Evolutionary conservation across 2,888 invertebrate genomes (phyloP), one percentile per base, ranked within the genome.

Genomic region (Odontomyia ornata): DNA sequence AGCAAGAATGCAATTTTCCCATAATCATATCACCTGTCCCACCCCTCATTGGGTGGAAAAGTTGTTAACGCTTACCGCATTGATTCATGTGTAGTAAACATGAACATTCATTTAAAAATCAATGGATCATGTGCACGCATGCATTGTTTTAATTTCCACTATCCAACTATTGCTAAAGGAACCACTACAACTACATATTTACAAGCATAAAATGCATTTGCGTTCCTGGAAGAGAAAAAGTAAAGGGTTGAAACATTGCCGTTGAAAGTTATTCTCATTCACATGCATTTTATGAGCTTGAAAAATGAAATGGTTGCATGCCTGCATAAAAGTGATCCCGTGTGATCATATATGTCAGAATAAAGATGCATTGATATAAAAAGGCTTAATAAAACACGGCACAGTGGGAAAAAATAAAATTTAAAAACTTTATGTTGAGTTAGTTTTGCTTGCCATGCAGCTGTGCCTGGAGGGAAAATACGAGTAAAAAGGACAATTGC

Each of bases 291-390:
- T 52, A 52, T 52, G 5, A 52, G n/a, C 3, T 9, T 52, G 52
- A 52, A 52, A 9, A 52, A 52, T 15, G 52, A 9, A 52, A 52
- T 52, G 52, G 52, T 52, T 52, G 52, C 52, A 52, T 52, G 52
- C 52, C 52, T 52, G 52, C 52, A 52, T 52, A 13, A 52, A 52
- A 52, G 52, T 18, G 36, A 5, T 36, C 36, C 36, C 3, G 36
- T 36, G 36, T 36, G 9, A 36, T 3, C 36, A 5, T 52, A 15
- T 15, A 15, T 52, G 13, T 52, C n/a, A 9, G 52, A 52, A 9
- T 4, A 4, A 15, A 52, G 15, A 4, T 18, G 52, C 18, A 52
- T 9, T 4, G 15, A 18, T 52, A 52, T 15, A n/a, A 52, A 9
- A 18, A n/a, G 52, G 18, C 52, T 52, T n/a, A 15, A 52, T 9